Evolutionary conservation across 2,797 vertebrate species (phyloP).

Genomic region (Tokudaia muenninki): DNA sequence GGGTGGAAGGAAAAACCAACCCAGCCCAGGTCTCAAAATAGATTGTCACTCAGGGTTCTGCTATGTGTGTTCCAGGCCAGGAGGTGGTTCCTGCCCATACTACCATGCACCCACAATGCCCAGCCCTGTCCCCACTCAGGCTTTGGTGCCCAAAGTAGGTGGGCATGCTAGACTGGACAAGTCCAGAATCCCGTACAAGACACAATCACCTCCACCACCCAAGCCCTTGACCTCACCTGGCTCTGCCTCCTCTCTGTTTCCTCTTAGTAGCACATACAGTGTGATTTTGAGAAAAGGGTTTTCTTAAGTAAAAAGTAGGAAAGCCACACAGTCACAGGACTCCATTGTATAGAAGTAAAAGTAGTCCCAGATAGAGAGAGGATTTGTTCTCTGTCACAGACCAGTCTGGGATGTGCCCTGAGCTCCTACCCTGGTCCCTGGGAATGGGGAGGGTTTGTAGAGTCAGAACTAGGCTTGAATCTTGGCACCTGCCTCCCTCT

Average conservation of each 20-base stretch:
- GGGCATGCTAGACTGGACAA: background rate
- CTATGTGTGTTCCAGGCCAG: background rate
- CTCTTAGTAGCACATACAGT: background rate
- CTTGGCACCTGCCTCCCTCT: background rate
- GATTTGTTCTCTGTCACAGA: background rate
- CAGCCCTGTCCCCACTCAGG: background rate
- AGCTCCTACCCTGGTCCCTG: background rate
- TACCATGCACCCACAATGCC: background rate
- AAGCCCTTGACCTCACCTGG: background rate
- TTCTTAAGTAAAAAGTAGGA: background rate
- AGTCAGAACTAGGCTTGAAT: background rate
- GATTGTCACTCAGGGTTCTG: conserved; percentile 42
- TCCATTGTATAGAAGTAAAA: background rate
- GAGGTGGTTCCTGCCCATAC: background rate
- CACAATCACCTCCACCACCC: background rate
- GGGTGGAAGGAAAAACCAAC: conserved; percentile 71
- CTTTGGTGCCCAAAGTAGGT: background rate
- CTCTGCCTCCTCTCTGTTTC: background rate
- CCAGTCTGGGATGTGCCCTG: background rate
- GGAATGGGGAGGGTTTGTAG: background rate
- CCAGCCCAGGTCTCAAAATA: conserved; percentile 62
- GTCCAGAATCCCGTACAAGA: background rate
- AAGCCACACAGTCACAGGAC: background rate
- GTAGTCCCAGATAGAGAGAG: background rate
- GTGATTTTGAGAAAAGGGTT: background rate